Percentiles rank a stretch among this genome's conserved stretches.
Evolutionary conservation across 1,140 invertebrate genomes (phyloP).

Genomic region (Manduca sexta): DNA sequence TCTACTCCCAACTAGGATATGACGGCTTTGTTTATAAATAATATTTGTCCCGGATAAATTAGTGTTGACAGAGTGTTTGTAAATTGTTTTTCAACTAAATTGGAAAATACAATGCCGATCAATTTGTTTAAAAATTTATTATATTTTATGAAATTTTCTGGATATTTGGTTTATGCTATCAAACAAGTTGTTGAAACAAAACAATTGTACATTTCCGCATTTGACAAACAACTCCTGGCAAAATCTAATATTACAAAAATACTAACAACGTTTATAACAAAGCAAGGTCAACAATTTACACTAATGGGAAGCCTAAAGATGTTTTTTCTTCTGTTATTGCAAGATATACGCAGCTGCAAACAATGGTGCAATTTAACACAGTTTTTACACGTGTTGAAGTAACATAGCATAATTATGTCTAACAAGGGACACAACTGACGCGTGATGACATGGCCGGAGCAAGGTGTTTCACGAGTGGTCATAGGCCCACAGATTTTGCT

Average conservation of each 20-base stretch:
- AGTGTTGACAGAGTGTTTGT: no score
- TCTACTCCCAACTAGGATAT: no score
- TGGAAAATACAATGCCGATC: no score
- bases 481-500: neutral
- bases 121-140: no score
- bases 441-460: neutral
- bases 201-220: no score
- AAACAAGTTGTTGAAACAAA: neutral
- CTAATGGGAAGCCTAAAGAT: neutral
- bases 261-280: neutral
- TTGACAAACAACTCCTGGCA: no score
- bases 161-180: neutral
- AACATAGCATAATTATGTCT: slow-evolving; percentile 23
- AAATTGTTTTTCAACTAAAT: no score
- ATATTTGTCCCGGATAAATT: no score
- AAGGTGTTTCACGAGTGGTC: no score
- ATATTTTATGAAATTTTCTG: no score
- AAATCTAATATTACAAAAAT: no score
- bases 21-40: no score
- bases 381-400: slow-evolving; percentile 19
- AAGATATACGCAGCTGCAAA: slow-evolving; percentile 1
- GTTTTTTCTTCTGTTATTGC: slow-evolving; percentile 5
- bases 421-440: slow-evolving; percentile 22
- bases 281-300: neutral
- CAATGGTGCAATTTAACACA: slow-evolving; percentile 19